phyloP scores from a whole-genome alignment of 2,113 vertebrate species.

The Antigone vipio region DNA sequence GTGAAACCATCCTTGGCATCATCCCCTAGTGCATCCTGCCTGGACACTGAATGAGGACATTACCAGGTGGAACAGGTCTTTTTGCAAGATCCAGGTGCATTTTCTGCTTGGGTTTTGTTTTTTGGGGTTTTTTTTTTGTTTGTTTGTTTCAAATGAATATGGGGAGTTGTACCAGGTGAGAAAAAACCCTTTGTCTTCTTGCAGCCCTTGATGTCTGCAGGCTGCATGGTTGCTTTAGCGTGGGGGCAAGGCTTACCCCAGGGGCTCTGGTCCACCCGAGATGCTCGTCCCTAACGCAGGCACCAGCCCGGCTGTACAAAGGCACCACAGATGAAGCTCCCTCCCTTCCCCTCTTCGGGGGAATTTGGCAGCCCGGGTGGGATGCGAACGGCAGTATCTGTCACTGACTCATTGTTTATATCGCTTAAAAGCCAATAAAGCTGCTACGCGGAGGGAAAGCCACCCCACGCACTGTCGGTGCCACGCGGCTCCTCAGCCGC shows the following conservation, averaged over 20 bases:
- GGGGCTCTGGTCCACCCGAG: background rate
- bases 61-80: background rate
- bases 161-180: background rate
- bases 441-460: background rate
- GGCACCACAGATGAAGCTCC: background rate
- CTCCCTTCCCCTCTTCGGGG: background rate
- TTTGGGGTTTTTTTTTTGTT: too few relatives aligned
- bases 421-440: background rate
- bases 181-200: background rate
- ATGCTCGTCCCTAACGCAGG: background rate
- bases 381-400: background rate
- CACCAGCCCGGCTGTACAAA: background rate
- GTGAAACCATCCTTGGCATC: background rate
- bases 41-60: background rate
- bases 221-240: accelerated
- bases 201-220: background rate
- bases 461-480: background rate
- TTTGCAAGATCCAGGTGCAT: background rate
- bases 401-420: background rate
- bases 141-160: background rate
- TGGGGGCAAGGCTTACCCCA: background rate
- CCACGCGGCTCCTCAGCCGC: background rate
- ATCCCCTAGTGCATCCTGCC: background rate
- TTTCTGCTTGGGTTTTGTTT: background rate
- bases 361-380: background rate